phyloP scores from a whole-genome alignment of 2,113 vertebrate genomes.

The Hypanus sabinus region DNA sequence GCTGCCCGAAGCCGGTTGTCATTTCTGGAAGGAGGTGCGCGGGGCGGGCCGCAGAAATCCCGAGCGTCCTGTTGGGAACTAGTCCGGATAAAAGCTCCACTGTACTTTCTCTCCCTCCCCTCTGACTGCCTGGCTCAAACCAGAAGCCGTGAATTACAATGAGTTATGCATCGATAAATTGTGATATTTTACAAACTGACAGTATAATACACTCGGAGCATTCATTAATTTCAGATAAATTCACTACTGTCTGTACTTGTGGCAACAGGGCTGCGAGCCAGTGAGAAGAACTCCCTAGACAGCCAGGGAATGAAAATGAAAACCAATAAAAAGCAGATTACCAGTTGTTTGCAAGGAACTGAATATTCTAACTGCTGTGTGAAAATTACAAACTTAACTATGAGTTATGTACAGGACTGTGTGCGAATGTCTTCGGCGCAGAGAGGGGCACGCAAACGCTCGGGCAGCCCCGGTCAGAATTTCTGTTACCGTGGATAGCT shows the following conservation, averaged over 20 bases:
- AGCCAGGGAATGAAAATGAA: background rate
- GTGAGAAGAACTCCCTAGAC: conserved; percentile 16
- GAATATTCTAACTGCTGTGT: background rate
- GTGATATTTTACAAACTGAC: conserved; percentile 18
- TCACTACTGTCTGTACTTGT: background rate
- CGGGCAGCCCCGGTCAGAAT: too few species aligned
- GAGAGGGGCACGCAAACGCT: too few species aligned
- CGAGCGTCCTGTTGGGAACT: background rate
- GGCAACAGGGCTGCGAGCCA: background rate
- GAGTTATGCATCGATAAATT: conserved; percentile 13
- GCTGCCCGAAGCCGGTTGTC: background rate
- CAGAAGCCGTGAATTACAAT: background rate
- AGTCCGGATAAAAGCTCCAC: background rate
- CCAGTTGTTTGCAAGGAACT: background rate
- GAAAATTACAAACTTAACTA: background rate
- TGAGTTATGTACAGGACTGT: background rate
- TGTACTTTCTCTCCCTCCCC: background rate
- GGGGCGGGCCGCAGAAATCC: background rate
- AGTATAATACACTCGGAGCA: conserved; percentile 6
- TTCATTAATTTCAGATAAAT: conserved; percentile 36
- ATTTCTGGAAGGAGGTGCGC: background rate
- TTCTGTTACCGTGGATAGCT: too few species aligned
- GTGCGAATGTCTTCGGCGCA: too few species aligned
- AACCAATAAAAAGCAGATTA: conserved; percentile 20
- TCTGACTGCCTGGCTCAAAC: background rate